Conservation (phyloP, 2,888 invertebrate species). For the Dryadula phaetusa region DNA sequence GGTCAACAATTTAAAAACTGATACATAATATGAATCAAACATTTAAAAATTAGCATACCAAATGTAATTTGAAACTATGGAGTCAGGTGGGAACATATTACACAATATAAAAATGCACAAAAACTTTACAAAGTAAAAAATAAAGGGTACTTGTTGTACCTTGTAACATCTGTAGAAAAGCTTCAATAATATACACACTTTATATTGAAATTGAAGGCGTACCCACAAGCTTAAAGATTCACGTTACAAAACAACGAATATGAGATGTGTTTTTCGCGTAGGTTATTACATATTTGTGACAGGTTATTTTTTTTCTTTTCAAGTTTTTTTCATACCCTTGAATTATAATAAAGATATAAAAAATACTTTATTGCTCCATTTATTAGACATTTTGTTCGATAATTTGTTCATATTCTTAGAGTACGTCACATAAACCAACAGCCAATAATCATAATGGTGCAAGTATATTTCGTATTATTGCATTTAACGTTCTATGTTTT, state of each 20-base stretch:
- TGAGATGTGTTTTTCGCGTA: slow-evolving; percentile 70
- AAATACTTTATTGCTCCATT: too few species aligned
- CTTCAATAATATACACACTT: slow-evolving; percentile 62
- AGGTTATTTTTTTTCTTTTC: slow-evolving; percentile 43
- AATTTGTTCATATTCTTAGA: too few species aligned
- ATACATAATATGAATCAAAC: neutral
- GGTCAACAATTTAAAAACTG: neutral
- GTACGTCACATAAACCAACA: neutral
- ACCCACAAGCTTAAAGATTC: slow-evolving; percentile 61
- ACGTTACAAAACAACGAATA: slow-evolving; percentile 77
- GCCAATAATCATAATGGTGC: neutral
- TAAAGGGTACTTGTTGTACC: slow-evolving; percentile 26
- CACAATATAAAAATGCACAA: slow-evolving; percentile 14
- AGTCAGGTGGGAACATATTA: slow-evolving; percentile 28
- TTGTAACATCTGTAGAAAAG: slow-evolving; percentile 47
- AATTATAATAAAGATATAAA: neutral
- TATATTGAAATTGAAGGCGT: slow-evolving; percentile 32
- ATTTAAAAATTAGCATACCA: slow-evolving; percentile 28
- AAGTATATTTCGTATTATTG: neutral
- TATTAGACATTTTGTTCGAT: too few species aligned
- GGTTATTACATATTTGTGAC: slow-evolving; percentile 55
- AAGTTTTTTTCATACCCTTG: neutral
- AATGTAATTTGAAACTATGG: slow-evolving; percentile 28
- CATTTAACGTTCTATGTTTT: slow-evolving; percentile 28
- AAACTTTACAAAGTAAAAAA: slow-evolving; percentile 28